These are phyloP conservation scores for Ailurus styani DNA, from an alignment of 2,113 vertebrate species.

Conservation along the genomic window DNA sequence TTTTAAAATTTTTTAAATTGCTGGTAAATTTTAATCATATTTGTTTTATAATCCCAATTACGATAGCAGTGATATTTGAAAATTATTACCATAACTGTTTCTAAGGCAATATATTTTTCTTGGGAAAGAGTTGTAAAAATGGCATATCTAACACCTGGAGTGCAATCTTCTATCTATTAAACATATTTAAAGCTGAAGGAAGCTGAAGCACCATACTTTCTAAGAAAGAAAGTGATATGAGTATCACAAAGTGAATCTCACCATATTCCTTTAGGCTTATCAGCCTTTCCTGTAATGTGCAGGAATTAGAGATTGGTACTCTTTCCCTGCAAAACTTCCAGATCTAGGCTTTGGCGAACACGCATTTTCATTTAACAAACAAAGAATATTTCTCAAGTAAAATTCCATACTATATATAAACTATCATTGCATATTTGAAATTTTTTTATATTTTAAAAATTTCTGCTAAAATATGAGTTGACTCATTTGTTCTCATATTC, in stretches of 20 bases:
- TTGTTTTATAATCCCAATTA: background rate
- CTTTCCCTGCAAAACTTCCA: background rate
- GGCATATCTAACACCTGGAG: background rate
- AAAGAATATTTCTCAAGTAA: slow-evolving; percentile 16
- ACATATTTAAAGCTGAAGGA: background rate
- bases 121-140: background rate
- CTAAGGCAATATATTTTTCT: background rate
- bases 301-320: background rate
- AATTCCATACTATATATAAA: background rate
- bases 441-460: background rate
- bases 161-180: background rate
- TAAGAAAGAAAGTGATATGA: background rate
- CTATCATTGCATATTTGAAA: background rate
- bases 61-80: background rate
- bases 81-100: background rate
- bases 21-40: background rate
- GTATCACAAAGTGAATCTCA: background rate
- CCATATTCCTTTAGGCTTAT: background rate
- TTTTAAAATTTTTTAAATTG: background rate
- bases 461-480: background rate
- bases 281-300: background rate
- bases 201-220: background rate
- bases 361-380: background rate
- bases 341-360: background rate
- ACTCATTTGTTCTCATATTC: background rate